phyloP scores from a whole-genome alignment of 2,113 vertebrate species.

The Zosterops lateralis region DNA sequence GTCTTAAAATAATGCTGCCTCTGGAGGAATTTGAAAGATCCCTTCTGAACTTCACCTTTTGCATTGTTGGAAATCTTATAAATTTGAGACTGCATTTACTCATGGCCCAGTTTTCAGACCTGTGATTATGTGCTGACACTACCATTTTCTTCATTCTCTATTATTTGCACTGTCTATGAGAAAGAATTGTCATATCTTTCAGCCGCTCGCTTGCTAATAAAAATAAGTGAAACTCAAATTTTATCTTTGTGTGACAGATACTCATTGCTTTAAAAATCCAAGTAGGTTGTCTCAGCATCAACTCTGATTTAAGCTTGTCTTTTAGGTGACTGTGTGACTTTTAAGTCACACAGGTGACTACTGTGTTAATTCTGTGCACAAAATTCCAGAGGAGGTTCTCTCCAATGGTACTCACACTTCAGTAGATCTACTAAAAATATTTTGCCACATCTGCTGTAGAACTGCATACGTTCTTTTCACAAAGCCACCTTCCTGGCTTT shows the following conservation, averaged over 20 bases:
- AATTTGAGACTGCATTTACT: background rate
- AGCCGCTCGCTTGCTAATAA: background rate
- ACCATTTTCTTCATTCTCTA: background rate
- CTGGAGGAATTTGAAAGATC: background rate
- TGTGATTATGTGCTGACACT: background rate
- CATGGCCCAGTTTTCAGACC: background rate
- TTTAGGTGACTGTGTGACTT: background rate
- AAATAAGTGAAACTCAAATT: background rate
- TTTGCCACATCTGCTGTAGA: background rate
- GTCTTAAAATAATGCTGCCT: background rate
- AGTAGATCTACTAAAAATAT: background rate
- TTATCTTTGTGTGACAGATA: background rate
- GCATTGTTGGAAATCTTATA: background rate
- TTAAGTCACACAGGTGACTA: background rate
- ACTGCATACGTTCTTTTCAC: background rate
- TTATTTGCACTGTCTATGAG: background rate
- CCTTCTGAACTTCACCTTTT: background rate
- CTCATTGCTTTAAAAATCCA: background rate
- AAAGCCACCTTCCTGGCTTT: background rate
- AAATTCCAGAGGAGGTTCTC: background rate
- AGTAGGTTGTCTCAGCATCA: background rate
- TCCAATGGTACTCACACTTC: background rate
- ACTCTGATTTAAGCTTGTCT: background rate
- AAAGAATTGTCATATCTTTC: background rate
- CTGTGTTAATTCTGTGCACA: background rate